phyloP scores from a whole-genome alignment of 2,113 vertebrate species.

The Grammomys dolichurus region DNA sequence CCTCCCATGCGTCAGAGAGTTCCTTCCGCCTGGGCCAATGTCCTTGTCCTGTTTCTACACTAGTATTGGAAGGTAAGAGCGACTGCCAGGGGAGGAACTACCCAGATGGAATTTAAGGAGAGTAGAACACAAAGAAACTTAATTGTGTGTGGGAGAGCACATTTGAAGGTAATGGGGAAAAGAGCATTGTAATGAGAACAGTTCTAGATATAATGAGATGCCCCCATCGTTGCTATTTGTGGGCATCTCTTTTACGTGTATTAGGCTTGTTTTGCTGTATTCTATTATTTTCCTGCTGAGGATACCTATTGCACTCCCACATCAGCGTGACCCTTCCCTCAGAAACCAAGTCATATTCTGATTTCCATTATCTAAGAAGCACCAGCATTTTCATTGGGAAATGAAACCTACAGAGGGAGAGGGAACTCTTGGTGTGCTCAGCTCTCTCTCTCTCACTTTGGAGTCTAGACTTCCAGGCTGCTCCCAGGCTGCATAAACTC shows the following conservation, averaged over 20 bases:
- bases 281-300: constrained; percentile 40
- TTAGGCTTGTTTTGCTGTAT: constrained; percentile 28
- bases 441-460: too few relatives aligned
- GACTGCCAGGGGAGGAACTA: background rate
- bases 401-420: background rate
- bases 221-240: background rate
- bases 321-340: background rate
- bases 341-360: background rate
- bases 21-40: background rate
- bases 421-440: background rate
- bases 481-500: background rate
- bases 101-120: constrained; percentile 50
- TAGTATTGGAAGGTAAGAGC: background rate
- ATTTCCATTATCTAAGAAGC: constrained; percentile 22
- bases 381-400: background rate
- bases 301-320: constrained; percentile 9
- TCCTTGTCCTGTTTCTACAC: background rate
- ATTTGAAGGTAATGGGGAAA: constrained; percentile 64
- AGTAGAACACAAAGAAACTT: constrained; percentile 58
- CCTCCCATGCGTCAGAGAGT: background rate
- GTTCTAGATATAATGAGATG: constrained; percentile 58
- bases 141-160: constrained; percentile 56
- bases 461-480: background rate
- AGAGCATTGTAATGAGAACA: constrained; percentile 64
- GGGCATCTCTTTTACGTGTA: background rate